Percentiles rank a stretch among this genome's conserved stretches.
phyloP scores from a whole-genome alignment of 1,140 invertebrate species.

The Galleria mellonella region DNA sequence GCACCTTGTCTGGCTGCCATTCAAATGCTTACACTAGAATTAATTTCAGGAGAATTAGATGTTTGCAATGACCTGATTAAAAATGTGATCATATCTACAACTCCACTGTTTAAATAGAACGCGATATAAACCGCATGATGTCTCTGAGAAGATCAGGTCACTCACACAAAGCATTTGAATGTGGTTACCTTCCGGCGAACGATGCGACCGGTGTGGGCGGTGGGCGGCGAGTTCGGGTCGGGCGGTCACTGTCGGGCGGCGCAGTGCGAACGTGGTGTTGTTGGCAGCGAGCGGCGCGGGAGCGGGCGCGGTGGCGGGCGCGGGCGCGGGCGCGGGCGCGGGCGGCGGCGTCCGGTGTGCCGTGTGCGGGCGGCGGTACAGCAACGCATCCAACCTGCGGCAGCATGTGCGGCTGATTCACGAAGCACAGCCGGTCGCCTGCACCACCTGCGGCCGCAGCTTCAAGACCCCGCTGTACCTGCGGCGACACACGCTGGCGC shows the following conservation, averaged over 20 bases:
- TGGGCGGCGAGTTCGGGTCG: slow-evolving; percentile 10
- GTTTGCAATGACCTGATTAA: slow-evolving; percentile 2
- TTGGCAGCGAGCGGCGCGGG: slow-evolving; percentile 47
- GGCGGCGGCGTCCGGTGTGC: slow-evolving; percentile 74
- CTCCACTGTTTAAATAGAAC: neutral
- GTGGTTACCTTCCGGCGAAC: slow-evolving; percentile 4
- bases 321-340: slow-evolving; percentile 23
- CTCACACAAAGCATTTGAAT: slow-evolving; percentile 10
- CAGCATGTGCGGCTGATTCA: slow-evolving; percentile 88
- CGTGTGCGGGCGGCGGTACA: slow-evolving; percentile 86
- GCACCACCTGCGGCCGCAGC: slow-evolving; percentile 82
- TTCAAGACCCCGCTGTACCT: slow-evolving; percentile 88
- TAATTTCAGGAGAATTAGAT: too few relatives aligned
- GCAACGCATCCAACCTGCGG: slow-evolving; percentile 86
- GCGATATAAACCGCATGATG: neutral
- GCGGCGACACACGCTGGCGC: slow-evolving; percentile 78
- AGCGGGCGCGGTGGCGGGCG: neutral
- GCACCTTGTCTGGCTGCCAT: too few relatives aligned
- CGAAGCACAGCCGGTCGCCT: slow-evolving; percentile 84
- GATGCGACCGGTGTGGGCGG: slow-evolving; percentile 14
- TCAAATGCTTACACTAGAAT: too few relatives aligned
- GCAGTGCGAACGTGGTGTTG: slow-evolving; percentile 60
- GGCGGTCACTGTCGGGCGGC: slow-evolving; percentile 11
- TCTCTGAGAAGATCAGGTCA: too few relatives aligned
- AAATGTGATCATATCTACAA: slow-evolving; percentile 1